phyloP scores from a whole-genome alignment of 2,113 vertebrate genomes.

The Varanus komodoensis region DNA sequence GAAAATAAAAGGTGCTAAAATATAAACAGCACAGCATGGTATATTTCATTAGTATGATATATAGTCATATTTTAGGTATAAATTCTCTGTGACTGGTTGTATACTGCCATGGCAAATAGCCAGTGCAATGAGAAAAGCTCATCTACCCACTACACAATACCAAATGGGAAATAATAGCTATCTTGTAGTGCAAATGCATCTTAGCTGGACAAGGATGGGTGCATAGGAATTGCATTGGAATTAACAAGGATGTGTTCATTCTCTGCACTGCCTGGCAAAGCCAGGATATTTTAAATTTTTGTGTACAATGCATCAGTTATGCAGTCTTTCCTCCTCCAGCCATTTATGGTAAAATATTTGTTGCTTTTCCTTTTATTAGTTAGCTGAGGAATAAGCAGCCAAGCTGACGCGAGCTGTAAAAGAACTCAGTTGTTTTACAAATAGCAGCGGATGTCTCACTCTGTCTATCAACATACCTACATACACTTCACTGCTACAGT shows the following conservation, averaged over 20 bases:
- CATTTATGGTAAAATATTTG: slow-evolving; percentile 58
- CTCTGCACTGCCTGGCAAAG: slow-evolving; percentile 52
- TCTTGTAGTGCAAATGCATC: slow-evolving; percentile 11
- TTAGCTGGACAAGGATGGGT: slow-evolving; percentile 35
- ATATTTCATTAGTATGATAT: too few species aligned
- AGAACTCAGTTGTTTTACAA: slow-evolving; percentile 5
- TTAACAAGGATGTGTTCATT: slow-evolving; percentile 53
- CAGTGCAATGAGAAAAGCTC: background rate
- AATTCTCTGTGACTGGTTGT: background rate
- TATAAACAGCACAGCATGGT: too few species aligned
- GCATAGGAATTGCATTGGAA: slow-evolving; percentile 59
- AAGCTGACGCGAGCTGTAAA: background rate
- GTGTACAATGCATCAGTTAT: slow-evolving; percentile 15
- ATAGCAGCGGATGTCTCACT: background rate
- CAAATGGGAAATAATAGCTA: background rate
- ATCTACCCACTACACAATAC: background rate
- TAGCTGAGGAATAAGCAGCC: slow-evolving; percentile 25
- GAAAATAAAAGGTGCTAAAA: too few species aligned
- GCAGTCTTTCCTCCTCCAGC: background rate
- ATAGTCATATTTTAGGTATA: too few species aligned
- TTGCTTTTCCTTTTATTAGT: slow-evolving; percentile 41
- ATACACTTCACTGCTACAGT: background rate
- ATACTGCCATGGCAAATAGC: background rate
- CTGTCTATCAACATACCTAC: background rate
- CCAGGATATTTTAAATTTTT: slow-evolving; percentile 47